Base-by-base conservation (phyloP, 2,888 invertebrate species). In the Lycocerus yunnanus region DNA sequence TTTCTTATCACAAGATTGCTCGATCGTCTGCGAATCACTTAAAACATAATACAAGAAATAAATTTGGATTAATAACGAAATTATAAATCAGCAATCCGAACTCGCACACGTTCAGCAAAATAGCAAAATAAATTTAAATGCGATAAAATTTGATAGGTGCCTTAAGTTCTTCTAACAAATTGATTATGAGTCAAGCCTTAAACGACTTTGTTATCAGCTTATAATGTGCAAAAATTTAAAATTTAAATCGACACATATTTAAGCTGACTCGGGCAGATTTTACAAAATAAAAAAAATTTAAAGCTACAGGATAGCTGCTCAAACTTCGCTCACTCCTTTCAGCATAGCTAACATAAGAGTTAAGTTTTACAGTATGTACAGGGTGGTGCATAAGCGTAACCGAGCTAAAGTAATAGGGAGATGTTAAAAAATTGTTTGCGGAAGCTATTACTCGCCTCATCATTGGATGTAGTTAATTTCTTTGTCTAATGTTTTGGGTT, bases 401-500 rank as follows among this genome's bases (percentile, higher is more conserved):
- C 27, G 4, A 5, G 11, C n/a, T n/a, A n/a, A n/a, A 43, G n/a
- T n/a, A 43, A 43, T 43, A 43, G 6, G 43, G 6, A 13, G 13
- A 1, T 27, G 1, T 10, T n/a, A 43, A 43, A 6, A 21, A 21
- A 9, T 8, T 43, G 43, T 43, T 43, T 43, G 43, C 43, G 43
- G 43, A 43, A 43, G 43, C 43, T 27, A 27, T 27, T 27, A 27
- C 11, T 27, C 27, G 27, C 13, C 13, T 43, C 27, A 43, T 43
- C 27, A 43, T 43, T 43, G n/a, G 43, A 43, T n/a, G 16, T 63
- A 63, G n/a, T 66, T 21, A 66, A 71, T 16, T 58, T 58, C 61
- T 63, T 70, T 65, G 24, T 16, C 20, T 69, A 24, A 43, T 63
- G 24, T 70, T 65, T 14, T 21, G 24, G 20, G 10, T 67, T 67